Evolutionary conservation across 2,888 invertebrate genomes (phyloP).

Genomic region (Saturnia japonica): DNA sequence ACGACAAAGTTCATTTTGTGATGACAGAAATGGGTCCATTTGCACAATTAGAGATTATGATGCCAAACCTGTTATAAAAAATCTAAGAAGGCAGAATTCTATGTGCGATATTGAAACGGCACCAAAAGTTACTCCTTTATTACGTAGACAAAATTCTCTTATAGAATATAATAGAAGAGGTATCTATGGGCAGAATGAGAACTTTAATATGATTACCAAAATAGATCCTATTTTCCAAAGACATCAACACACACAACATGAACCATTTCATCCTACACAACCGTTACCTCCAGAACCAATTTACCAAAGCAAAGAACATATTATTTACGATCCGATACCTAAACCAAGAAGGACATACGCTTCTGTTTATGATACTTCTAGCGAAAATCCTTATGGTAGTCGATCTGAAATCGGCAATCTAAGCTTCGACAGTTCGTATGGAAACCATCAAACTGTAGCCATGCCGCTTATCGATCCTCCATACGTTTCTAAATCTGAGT

Average conservation of each 20-base stretch:
- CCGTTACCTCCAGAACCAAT: constrained; percentile 78
- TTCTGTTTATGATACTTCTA: constrained; percentile 72
- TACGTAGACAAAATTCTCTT: constrained; percentile 79
- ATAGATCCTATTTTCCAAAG: constrained; percentile 82
- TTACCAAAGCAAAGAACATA: constrained; percentile 78
- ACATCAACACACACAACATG: constrained; percentile 75
- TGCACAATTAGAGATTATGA: constrained; percentile 76
- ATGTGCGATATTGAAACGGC: constrained; percentile 80
- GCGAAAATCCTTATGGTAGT: constrained; percentile 69
- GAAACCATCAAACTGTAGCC: constrained; percentile 65
- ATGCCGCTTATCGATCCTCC: constrained; percentile 67
- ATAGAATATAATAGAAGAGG: constrained; percentile 78
- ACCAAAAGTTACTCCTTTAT: constrained; percentile 79
- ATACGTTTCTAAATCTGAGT: constrained; percentile 44
- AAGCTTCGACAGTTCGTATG: constrained; percentile 73
- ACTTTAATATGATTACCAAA: constrained; percentile 81
- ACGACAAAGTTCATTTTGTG: constrained; percentile 77
- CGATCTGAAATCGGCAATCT: constrained; percentile 71
- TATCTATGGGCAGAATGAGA: constrained; percentile 71
- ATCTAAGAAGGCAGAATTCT: constrained; percentile 72
- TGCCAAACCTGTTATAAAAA: constrained; percentile 67
- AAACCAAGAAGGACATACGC: constrained; percentile 78
- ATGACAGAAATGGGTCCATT: constrained; percentile 72
- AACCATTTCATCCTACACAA: constrained; percentile 77
- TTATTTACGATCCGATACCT: constrained; percentile 77